These are phyloP conservation scores for Ladona fulva DNA, from an alignment of 1,140 invertebrate species.

Conservation along the genomic window DNA sequence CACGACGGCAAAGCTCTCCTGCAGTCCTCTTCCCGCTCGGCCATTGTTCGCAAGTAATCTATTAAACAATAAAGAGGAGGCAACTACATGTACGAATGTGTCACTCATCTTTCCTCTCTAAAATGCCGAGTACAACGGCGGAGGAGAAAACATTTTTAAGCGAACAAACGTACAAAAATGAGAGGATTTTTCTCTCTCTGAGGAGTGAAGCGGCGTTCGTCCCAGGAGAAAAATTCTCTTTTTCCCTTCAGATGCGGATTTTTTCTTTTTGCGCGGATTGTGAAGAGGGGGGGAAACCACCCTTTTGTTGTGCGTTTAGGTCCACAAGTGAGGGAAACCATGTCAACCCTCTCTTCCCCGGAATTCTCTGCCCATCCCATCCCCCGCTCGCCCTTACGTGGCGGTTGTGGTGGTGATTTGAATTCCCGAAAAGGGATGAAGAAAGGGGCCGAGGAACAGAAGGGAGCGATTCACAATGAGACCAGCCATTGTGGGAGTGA, in stretches of 20 bases:
- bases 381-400: background rate
- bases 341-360: background rate
- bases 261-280: background rate
- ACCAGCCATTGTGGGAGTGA: conserved; percentile 6
- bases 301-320: background rate
- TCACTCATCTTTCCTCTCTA: too few species aligned
- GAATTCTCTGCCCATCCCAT: background rate
- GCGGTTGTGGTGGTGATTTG: background rate
- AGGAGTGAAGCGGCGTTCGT: background rate
- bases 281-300: background rate
- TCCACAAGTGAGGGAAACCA: background rate
- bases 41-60: too few species aligned
- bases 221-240: background rate
- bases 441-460: background rate
- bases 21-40: too few species aligned
- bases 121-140: too few species aligned
- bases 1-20: too few species aligned
- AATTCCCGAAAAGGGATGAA: background rate
- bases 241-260: background rate
- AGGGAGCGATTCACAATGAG: background rate
- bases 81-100: too few species aligned
- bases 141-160: too few species aligned
- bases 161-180: too few species aligned
- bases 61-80: too few species aligned
- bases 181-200: too few species aligned